Evolutionary conservation across 2,888 invertebrate genomes (phyloP), one percentile per base, ranked within the genome.

Genomic region (Cremastobaeus sp.): DNA sequence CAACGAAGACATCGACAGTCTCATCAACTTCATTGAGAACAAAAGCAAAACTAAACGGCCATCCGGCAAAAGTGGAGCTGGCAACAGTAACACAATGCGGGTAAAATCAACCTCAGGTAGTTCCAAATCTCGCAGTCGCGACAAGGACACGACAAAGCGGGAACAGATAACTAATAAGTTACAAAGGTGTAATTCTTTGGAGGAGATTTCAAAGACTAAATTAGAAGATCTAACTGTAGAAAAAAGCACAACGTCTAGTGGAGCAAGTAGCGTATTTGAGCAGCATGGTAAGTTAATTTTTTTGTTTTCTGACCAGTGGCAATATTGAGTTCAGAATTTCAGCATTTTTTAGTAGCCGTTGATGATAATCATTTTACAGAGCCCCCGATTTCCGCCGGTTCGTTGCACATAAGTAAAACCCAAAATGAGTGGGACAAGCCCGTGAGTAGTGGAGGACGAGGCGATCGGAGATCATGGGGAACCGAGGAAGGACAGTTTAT

Each of bases 21-120:
- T 95, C 77, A 90, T 95, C 72, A 92, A 93, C 78, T 95, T 92
- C 84, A 95, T 95, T 75, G 94, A 94, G 83, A 93, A 92, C 47
- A 87, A 88, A 41, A 85, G 84, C 30, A 85, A 87, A 65, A 83
- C 84, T 39, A 87, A 88, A 77, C 86, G 85, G 55, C 41, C 47
- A 18, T 1, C 48, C 4, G 85, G 86, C 3, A 86, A 84, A 78
- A 83, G 83, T 57, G 77, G 80, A 55, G 52, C 47, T 9, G 55
- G 60, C 0, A 89, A 89, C 79, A 77, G 77, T 20, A 52, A 76
- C 74, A 74, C 84, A 3, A 85, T 85, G 11, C 82, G 85, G 70
- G 84, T 86, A 1, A 88, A 88, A 72, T 77, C 86, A n/a, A 85
- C 86, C 55, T 83, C 88, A 30, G 74, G 75, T n/a, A 82, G 84